Evolutionary conservation across 1,140 invertebrate species (phyloP), one percentile per base, ranked within the genome.

Genomic region (Trissolcus basalis): DNA sequence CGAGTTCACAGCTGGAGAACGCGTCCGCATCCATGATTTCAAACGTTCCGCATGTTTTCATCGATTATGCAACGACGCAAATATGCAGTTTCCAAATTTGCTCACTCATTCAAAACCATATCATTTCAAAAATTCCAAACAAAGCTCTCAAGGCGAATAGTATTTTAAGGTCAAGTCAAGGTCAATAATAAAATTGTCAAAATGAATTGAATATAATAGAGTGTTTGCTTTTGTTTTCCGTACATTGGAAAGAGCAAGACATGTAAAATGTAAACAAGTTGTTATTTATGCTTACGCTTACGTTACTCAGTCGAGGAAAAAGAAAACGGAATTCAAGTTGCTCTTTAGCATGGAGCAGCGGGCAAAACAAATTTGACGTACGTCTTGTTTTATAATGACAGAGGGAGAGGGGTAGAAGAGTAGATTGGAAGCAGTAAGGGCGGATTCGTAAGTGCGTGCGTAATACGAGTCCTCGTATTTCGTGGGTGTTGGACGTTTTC

Each of bases 401-500:
- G 53, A 33, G 54, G 49, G 15, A 59, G 32, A 16, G 47, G 11
- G 35, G 39, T 4, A 32, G 19, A 33, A 10, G 41, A 36, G 54
- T 27, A 51, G 44, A 68, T 69, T 69, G 61, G 65, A 54, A 56
- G 51, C 43, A 47, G 67, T 50, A 69, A 77, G 75, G 69, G 69
- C 54, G 69, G 36, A 56, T 72, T 80, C 77, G 77, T 81, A 81
- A 82, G 78, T 82, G 78, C 80, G 81, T 82, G 71, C 78, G 79
- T 81, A 82, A 80, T 77, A 79, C 79, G 77, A 80, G 69, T 71
- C 67, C 55, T 71, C 80, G 77, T 81, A 82, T 81, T 80, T 83
- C 77, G 77, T 75, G 73, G 67, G 47, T 65, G 77, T 78, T 63
- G 77, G 82, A 80, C 78, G 64, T 83, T 82, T 80, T 81, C 78